These are phyloP conservation scores for Centruroides sculpturatus DNA, from an alignment of 1,140 invertebrate genomes.

Conservation along the genomic window DNA sequence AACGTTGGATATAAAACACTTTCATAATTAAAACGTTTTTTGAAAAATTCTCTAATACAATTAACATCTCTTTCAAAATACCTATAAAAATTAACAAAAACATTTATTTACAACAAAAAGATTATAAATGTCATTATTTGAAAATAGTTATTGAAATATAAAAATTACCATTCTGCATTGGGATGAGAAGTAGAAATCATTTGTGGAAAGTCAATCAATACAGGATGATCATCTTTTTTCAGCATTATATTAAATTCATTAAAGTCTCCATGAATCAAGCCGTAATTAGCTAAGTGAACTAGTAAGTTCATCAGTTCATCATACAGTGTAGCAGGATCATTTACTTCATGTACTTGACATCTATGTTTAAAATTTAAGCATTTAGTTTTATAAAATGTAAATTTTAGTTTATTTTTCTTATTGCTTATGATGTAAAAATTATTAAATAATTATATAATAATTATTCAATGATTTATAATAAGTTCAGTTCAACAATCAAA, in stretches of 20 bases:
- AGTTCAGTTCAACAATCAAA: too few relatives aligned
- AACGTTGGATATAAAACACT: conserved; percentile 76
- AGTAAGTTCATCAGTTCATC: conserved; percentile 93
- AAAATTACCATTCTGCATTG: conserved; percentile 71
- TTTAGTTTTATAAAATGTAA: too few relatives aligned
- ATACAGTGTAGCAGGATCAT: conserved; percentile 65
- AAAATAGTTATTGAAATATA: background rate
- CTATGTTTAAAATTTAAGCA: conserved; percentile 29
- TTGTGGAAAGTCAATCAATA: conserved; percentile 98
- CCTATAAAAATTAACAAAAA: conserved; percentile 29
- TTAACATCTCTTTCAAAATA: conserved; percentile 92
- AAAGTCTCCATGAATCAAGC: conserved; percentile 97
- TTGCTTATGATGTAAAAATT: too few relatives aligned
- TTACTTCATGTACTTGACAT: conserved; percentile 63
- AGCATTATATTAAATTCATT: conserved; percentile 99
- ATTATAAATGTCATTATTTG: conserved; percentile 1
- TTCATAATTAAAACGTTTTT: conserved; percentile 78
- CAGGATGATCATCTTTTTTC: conserved; percentile 54
- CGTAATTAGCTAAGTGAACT: conserved; percentile 74
- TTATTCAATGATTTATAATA: too few relatives aligned
- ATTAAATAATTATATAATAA: too few relatives aligned
- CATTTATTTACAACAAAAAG: conserved; percentile 2
- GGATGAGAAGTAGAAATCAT: conserved; percentile 90
- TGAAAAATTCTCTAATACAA: conserved; percentile 85
- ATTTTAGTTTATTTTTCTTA: too few relatives aligned